Base-by-base conservation (phyloP, 2,888 invertebrate genomes). In the Leucozona laternaria region DNA sequence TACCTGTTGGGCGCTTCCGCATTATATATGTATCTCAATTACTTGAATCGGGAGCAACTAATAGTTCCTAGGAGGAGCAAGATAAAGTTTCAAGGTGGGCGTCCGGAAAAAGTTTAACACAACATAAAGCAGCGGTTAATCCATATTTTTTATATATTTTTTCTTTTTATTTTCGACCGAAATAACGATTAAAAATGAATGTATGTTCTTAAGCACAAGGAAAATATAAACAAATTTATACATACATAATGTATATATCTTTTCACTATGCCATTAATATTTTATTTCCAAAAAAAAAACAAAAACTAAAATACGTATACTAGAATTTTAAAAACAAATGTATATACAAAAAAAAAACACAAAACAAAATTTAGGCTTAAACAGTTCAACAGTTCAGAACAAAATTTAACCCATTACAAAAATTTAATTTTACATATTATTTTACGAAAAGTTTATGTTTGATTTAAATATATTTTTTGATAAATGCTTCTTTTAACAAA, bases 301-400 rank as follows among this genome's bases (percentile, higher is more conserved):
- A 43, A 66, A 76, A 78, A 58, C 66, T 82, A 25, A 83, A 87
- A 87, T 83, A 87, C 87, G 87, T 87, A 87, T 87, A 87, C 87
- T 87, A 83, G 76, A 87, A 79, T 15, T 37, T 64, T 53, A 75
- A 82, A 82, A 40, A 68, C 13, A 50, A 72, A 72, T 79, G 79
- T 82, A 86, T 82, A 86, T 64, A 34, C 64, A 45, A 55, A 11
- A 17, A 43, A 50, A 64, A 53, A 70, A 10, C n/a, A 22, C 40
- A 57, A 55, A 37, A 15, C 1, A 64, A 66, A 57, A 28, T 58
- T 48, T 87, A 87, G 83, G n/a, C 55, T 79, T 79, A 83, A 79
- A 62, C 45, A 78, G 45, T 79, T 25, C 71, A 76, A 58, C 86
- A 87, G 86, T 87, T 87, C 87, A 87, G 87, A 87, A 87, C 87